A percentile compares a stretch with the other conserved stretches of the same genome.
Evolutionary conservation across 2,797 vertebrate species (phyloP).

Genomic region (Knipowitschia caucasica): DNA sequence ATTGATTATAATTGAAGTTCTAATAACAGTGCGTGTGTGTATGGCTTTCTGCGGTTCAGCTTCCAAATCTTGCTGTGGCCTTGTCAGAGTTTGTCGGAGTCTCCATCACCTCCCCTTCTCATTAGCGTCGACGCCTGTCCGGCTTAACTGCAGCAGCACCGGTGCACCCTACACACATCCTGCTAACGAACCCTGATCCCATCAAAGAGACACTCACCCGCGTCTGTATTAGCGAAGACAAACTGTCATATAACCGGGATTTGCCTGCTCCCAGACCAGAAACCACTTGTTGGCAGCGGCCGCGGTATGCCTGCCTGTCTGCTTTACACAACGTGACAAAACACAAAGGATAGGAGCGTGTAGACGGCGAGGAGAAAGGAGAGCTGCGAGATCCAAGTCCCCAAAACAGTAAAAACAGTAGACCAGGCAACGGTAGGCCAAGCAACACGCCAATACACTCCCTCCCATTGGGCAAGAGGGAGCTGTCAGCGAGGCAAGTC

Average conservation of each 20-base stretch:
- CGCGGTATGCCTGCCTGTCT: conserved; percentile 2
- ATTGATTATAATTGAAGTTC: no score
- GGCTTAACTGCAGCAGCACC: conserved; percentile 45
- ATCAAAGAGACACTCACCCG: conserved; percentile 51
- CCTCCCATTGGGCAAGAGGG: background rate
- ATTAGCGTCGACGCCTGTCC: conserved; percentile 58
- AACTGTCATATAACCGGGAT: conserved; percentile 60
- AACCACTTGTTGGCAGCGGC: conserved; percentile 33
- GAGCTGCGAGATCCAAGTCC: conserved; percentile 16
- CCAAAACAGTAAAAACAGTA: conserved; percentile 22
- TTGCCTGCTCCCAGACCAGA: conserved; percentile 55
- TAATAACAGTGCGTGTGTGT: no score
- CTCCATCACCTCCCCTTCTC: conserved; percentile 54
- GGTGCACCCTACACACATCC: background rate
- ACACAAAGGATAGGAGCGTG: conserved; percentile 6
- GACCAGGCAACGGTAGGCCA: conserved; percentile 20
- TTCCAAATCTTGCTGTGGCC: conserved; percentile 18
- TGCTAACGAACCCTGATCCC: conserved; percentile 33
- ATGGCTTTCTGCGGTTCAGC: no score
- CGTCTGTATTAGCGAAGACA: conserved; percentile 53
- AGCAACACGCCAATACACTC: conserved; percentile 6
- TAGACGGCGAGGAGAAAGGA: conserved; percentile 15
- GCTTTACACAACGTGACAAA: conserved; percentile 7
- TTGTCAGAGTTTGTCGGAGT: conserved; percentile 43
- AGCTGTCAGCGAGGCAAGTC: background rate